These are phyloP conservation scores for Melangyna quadrimaculata DNA, from an alignment of 2,888 invertebrate species.

Conservation along the genomic window DNA sequence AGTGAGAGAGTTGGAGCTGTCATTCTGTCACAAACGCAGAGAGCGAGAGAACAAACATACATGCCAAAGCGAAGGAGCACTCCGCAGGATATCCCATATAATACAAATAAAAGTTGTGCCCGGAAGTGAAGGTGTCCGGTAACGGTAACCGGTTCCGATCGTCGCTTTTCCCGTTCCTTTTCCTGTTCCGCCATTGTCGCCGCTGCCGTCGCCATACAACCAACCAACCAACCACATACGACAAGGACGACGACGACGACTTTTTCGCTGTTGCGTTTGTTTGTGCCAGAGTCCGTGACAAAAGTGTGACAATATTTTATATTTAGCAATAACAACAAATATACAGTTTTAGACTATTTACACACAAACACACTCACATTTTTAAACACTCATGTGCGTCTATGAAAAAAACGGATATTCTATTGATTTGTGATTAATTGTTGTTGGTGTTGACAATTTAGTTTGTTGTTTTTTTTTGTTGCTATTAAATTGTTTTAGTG, in stretches of 20 bases:
- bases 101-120: constrained; percentile 77
- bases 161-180: constrained; percentile 82
- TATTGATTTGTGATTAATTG: constrained; percentile 38
- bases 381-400: background rate
- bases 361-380: background rate
- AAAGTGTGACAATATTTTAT: constrained; percentile 65
- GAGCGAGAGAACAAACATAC: constrained; percentile 44
- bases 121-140: constrained; percentile 82
- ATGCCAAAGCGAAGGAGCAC: constrained; percentile 60
- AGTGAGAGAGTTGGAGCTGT: constrained; percentile 28
- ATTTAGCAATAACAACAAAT: constrained; percentile 46
- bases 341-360: constrained; percentile 10
- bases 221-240: background rate
- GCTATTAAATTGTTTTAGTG: constrained; percentile 10
- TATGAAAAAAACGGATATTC: constrained; percentile 12
- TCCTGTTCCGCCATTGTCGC: constrained; percentile 79
- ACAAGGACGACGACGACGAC: constrained; percentile 8
- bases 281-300: constrained; percentile 40
- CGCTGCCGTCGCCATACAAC: constrained; percentile 53
- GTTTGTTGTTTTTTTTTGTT: background rate
- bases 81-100: constrained; percentile 71
- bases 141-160: constrained; percentile 82
- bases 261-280: constrained; percentile 36
- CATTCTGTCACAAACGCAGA: background rate
- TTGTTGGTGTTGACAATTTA: constrained; percentile 11